Evolutionary conservation across 2,888 invertebrate genomes (phyloP).

Genomic region (Drosophila picticornis): DNA sequence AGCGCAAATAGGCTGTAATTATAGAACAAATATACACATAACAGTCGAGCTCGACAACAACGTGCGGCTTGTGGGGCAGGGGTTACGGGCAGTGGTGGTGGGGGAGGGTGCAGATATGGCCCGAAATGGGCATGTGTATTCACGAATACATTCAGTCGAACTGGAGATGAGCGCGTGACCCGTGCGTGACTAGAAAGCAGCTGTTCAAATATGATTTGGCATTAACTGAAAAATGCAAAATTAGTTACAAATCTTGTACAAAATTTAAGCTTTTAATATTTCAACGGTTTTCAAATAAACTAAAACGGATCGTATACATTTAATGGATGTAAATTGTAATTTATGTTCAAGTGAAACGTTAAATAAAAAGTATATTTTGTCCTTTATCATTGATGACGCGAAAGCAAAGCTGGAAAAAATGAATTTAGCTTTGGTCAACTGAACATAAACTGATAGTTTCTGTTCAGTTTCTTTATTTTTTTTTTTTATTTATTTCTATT

Average conservation of each 20-base stretch:
- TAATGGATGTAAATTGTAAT: not conserved
- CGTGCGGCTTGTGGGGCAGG: not conserved
- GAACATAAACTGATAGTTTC: not conserved
- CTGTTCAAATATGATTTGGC: not conserved
- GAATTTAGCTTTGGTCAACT: not conserved
- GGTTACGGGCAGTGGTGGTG: too few relatives aligned
- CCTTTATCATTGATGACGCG: not conserved
- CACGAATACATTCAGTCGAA: slow-evolving; percentile 31
- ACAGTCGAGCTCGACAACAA: slow-evolving; percentile 31
- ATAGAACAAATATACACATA: slow-evolving; percentile 71
- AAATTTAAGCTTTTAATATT: not conserved
- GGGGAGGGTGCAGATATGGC: slow-evolving; percentile 28
- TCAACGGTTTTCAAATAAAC: not conserved
- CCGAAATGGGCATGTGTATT: slow-evolving; percentile 47
- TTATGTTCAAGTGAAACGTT: not conserved
- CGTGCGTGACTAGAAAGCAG: not conserved
- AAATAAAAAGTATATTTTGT: not conserved
- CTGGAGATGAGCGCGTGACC: slow-evolving; percentile 33
- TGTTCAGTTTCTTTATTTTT: not conserved
- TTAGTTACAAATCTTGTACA: not conserved
- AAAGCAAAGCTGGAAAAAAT: not conserved
- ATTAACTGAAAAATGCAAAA: not conserved
- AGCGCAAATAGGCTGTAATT: slow-evolving; percentile 76
- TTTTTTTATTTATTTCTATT: not conserved
- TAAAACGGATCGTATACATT: not conserved